Conservation (phyloP, 2,797 vertebrate species). For the Melanotaenia parkinsoni region DNA sequence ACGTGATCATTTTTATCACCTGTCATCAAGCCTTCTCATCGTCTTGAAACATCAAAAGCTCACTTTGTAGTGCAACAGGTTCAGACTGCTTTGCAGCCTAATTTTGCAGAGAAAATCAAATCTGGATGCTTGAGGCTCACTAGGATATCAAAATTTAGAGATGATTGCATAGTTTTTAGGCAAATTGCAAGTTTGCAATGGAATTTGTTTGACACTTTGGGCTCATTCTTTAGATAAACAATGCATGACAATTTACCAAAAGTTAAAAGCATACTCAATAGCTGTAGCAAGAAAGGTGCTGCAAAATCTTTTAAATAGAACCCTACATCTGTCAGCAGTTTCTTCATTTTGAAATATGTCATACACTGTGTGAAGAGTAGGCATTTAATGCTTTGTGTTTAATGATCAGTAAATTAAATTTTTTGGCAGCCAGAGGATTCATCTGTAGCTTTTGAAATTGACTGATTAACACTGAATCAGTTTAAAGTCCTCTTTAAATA, state of each 20-base stretch:
- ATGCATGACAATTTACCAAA: not conserved
- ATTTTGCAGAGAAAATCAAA: constrained; percentile 37
- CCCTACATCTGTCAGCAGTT: not conserved
- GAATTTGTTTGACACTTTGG: constrained; percentile 8
- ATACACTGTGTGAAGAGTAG: not conserved
- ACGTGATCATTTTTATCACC: constrained; percentile 32
- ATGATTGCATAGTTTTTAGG: constrained; percentile 18
- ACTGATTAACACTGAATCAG: not conserved
- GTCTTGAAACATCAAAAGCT: constrained; percentile 41
- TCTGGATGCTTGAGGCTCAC: constrained; percentile 26
- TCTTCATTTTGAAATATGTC: not conserved
- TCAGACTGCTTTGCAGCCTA: constrained; percentile 20
- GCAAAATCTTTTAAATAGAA: not conserved
- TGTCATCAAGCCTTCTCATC: constrained; percentile 32
- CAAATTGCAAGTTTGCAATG: not conserved
- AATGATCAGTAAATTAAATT: not conserved
- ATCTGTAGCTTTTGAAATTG: not conserved
- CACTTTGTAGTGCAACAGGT: constrained; percentile 24
- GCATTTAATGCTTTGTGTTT: not conserved
- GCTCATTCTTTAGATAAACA: constrained; percentile 8
- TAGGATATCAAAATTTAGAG: constrained; percentile 27
- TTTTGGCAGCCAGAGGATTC: not conserved
- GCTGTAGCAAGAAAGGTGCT: not conserved
- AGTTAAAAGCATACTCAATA: not conserved
- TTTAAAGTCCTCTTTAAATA: not conserved